Evolutionary conservation across 2,888 invertebrate species (phyloP).

Genomic region (Oscheius sp.): DNA sequence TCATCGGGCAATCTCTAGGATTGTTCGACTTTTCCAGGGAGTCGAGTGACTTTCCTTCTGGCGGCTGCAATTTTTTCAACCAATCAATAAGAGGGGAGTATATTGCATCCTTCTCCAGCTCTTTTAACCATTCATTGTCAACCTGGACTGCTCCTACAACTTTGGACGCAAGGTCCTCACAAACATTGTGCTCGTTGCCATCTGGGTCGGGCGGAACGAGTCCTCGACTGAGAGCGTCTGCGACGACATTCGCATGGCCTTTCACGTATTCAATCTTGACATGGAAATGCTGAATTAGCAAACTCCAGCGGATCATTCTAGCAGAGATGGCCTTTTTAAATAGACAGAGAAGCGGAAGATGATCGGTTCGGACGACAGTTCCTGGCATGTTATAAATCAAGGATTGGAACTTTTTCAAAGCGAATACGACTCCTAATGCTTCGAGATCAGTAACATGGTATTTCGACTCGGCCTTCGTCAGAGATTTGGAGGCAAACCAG

Average conservation of each 20-base stretch:
- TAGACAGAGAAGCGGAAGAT: neutral
- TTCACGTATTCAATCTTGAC: conserved; percentile 29
- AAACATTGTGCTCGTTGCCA: neutral
- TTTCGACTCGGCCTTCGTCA: conserved; percentile 41
- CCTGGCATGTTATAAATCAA: conserved; percentile 37
- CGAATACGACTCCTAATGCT: conserved; percentile 44
- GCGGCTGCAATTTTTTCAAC: neutral
- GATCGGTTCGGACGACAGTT: conserved; percentile 47
- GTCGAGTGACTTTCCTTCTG: too few species aligned
- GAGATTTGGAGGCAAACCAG: conserved; percentile 38
- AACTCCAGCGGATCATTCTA: conserved; percentile 33
- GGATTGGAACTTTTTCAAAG: conserved; percentile 34
- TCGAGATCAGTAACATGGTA: conserved; percentile 48
- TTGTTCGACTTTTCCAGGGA: neutral
- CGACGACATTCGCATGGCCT: too few species aligned
- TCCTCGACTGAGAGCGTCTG: conserved; percentile 39
- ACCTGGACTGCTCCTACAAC: neutral
- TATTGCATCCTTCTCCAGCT: conserved; percentile 10
- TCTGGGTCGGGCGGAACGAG: neutral
- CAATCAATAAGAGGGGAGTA: too few species aligned
- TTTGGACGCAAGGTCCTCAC: neutral
- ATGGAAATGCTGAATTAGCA: conserved; percentile 7
- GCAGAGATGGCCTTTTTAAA: conserved; percentile 4
- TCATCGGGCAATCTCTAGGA: too few species aligned
- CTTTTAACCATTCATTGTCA: conserved; percentile 13